These are phyloP conservation scores for Lobophora halterata DNA, from an alignment of 2,888 invertebrate species.

Conservation along the genomic window DNA sequence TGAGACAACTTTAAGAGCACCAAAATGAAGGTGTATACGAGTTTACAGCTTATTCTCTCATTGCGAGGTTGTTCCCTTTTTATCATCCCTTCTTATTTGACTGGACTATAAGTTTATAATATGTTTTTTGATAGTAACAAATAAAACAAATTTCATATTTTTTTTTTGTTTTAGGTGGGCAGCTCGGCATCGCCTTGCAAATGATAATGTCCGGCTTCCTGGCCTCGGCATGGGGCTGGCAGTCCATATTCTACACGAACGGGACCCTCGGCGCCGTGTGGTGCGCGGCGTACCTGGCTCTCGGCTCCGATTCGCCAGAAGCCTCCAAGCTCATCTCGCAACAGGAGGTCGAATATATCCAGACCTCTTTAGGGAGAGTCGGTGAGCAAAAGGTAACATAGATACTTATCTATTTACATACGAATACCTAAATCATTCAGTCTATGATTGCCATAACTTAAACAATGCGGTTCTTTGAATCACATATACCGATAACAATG, in stretches of 20 bases:
- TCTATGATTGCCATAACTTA: no score
- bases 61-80: no score
- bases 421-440: no score
- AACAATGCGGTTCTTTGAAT: no score
- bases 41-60: no score
- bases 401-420: neutral
- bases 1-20: no score
- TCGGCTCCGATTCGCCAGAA: slow-evolving; percentile 85
- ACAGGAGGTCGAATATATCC: slow-evolving; percentile 86
- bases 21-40: no score
- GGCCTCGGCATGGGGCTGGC: slow-evolving; percentile 86
- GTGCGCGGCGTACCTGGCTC: slow-evolving; percentile 79
- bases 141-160: no score
- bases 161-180: slow-evolving; percentile 78
- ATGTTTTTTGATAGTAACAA: no score
- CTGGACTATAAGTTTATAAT: no score
- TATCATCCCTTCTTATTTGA: no score
- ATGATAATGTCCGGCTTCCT: slow-evolving; percentile 87
- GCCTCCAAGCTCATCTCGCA: slow-evolving; percentile 80
- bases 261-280: slow-evolving; percentile 83
- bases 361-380: slow-evolving; percentile 69
- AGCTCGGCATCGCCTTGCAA: slow-evolving; percentile 89
- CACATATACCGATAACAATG: no score
- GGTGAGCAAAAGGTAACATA: slow-evolving; percentile 58
- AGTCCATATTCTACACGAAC: slow-evolving; percentile 87